phyloP scores from a whole-genome alignment of 2,797 vertebrate genomes.

The Micromesistius poutassou region DNA sequence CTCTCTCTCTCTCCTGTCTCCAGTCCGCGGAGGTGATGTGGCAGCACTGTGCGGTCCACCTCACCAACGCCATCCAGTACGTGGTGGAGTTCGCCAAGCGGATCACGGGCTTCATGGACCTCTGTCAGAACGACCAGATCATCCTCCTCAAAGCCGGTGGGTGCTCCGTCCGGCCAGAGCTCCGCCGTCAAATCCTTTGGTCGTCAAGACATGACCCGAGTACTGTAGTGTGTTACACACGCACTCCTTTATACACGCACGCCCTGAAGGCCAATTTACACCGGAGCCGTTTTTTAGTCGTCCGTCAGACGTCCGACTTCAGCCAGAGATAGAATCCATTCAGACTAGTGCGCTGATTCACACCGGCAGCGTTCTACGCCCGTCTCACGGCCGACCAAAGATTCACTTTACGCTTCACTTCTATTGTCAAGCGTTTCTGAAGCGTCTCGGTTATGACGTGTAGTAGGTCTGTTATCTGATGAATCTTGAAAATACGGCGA shows the following conservation, averaged over 20 bases:
- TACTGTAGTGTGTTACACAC: background rate
- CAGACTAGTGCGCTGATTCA: too few species aligned
- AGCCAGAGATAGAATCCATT: too few species aligned
- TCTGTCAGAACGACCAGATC: constrained; percentile 93
- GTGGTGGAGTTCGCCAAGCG: constrained; percentile 93
- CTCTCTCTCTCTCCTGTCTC: background rate
- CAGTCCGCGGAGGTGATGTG: constrained; percentile 88
- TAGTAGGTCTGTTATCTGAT: too few species aligned
- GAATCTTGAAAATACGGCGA: too few species aligned
- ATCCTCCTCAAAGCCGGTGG: constrained; percentile 93
- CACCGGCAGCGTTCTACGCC: too few species aligned
- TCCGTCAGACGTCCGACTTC: too few species aligned
- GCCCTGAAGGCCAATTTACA: background rate
- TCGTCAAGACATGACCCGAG: background rate
- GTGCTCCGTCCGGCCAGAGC: constrained; percentile 24
- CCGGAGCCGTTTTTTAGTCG: too few species aligned
- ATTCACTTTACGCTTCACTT: too few species aligned
- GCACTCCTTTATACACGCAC: background rate
- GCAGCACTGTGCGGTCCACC: constrained; percentile 86
- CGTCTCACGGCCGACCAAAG: too few species aligned
- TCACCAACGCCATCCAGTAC: constrained; percentile 91
- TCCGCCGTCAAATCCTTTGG: background rate
- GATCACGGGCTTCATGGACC: constrained; percentile 90
- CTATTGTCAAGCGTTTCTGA: too few species aligned
- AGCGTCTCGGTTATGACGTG: too few species aligned